Base-by-base conservation (phyloP, 2,797 vertebrate species). In the Typhlichthys subterraneus region DNA sequence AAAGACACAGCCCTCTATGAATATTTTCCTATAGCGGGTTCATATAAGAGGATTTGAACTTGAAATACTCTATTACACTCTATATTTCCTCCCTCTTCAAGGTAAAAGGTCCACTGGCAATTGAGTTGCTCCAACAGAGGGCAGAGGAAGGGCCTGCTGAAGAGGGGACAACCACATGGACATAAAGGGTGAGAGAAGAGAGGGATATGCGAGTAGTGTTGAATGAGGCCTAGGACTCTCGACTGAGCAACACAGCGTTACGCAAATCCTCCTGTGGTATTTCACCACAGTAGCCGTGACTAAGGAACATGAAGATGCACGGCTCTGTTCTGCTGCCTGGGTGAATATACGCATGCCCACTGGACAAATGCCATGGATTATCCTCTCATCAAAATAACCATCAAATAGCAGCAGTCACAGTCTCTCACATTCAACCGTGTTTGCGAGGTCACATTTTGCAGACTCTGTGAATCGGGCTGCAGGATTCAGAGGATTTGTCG, bases 31-130 rank as follows among this genome's bases (percentile, higher is more conserved):
- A 38, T 38, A 38, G 33, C 33, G 2, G 6, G 33, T 8, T 38
- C 6, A 8, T 9, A 48, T n/a, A n/a, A 48, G 5, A 11, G 47
- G 12, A 10, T 12, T 48, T 11, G 17, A 23, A 17, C 15, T 2
- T 17, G 14, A 17, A 29, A 31, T 33, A 5, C n/a, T 29, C 2
- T 31, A 9, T 1, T 12, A 48, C 8, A 23, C 23, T 23, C 23
- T 31, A 31, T 59, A 53, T 49, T 8, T 12, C 12, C 50, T 29
- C 60, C 17, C 4, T 62, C 52, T 58, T 48, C 1, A 86, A 99
- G 97, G 97, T 83, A 99, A 98, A 79, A 92, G 97, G 79, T 99
- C 94, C 57, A 88, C 95, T 69, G 95, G 94, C 81, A 96, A 90
- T 88, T 99, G 91, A 93, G 55, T 17, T 7, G 46, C 49, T 31